Evolutionary conservation across 30 jellyfish, hydroid and myxozoan species (phyloP), one percentile per base, ranked within the genome.

Genomic region (Hydra vulgaris): DNA sequence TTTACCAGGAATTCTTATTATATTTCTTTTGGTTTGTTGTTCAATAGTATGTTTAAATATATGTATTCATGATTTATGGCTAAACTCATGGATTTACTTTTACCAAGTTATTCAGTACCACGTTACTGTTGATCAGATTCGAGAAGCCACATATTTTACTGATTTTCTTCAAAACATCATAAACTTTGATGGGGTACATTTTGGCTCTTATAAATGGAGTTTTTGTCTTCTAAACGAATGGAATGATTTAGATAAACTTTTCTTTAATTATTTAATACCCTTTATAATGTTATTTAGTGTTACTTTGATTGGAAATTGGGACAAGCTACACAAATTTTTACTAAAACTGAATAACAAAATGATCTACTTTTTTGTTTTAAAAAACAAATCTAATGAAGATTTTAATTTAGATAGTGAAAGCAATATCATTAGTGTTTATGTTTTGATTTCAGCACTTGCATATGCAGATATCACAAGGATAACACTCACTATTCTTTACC

Each of bases 381-480:
- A n/a, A 20, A 68, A 7, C 7, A 15, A 68, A n/a, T 16, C 4
- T 68, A 15, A n/a, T 1, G 25, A 23, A 8, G 16, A 15, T n/a
- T 68, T 23, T 68, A 1, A 68, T 23, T n/a, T 20, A 15, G 16
- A 68, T 15, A 5, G 26, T 3, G 15, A 7, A 5, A 68, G 8
- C 27, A 20, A 68, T 15, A 3, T 7, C 16, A n/a, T 68, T 3
- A 20, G 15, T 3, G 16, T 68, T 68, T 68, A 3, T 68, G 75
- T 68, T 7, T 15, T 68, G 15, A 68, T 68, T n/a, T 68, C 75
- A n/a, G 75, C 16, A 8, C 75, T 68, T 68, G 75, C 75, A 3
- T 68, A 68, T 68, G 75, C 75, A n/a, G 75, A 68, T 23, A 68
- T 68, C 16, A 68, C 75, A 68, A 68, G 75, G 16, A 68, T 68